Evolutionary conservation across 2,113 vertebrate species (phyloP).

Genomic region (Gracilinanus agilis): DNA sequence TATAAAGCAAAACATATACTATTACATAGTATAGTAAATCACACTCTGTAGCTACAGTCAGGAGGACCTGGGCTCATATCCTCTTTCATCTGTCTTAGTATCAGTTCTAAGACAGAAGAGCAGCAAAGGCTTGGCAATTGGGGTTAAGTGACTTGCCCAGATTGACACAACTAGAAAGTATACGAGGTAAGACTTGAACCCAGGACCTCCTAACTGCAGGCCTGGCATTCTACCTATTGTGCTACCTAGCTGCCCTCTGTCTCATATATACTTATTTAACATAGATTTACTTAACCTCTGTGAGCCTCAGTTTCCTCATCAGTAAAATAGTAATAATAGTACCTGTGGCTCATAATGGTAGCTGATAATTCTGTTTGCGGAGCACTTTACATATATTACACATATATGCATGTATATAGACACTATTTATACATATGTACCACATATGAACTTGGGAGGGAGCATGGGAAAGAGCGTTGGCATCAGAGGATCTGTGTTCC

Average conservation of each 20-base stretch:
- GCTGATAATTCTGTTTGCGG: not conserved
- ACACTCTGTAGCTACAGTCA: not conserved
- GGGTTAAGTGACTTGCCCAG: too few relatives aligned
- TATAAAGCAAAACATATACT: not conserved
- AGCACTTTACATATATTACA: not conserved
- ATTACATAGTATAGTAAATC: not conserved
- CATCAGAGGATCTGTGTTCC: not conserved
- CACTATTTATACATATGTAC: not conserved
- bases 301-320: constrained; percentile 36
- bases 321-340: not conserved
- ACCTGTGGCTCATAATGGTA: not conserved
- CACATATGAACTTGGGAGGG: not conserved
- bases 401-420: not conserved
- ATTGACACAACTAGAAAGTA: too few relatives aligned
- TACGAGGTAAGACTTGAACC: too few relatives aligned
- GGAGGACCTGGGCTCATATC: too few relatives aligned
- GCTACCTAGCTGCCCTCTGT: too few relatives aligned
- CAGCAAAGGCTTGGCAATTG: too few relatives aligned
- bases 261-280: not conserved
- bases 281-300: not conserved
- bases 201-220: too few relatives aligned
- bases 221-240: too few relatives aligned
- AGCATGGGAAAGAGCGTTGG: not conserved
- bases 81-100: too few relatives aligned
- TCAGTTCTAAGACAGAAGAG: too few relatives aligned